A percentile compares a stretch with the other conserved stretches of the same genome.
These are phyloP conservation scores for Trogon melanurus DNA, from an alignment of 2,113 vertebrate species.

Conservation along the genomic window DNA sequence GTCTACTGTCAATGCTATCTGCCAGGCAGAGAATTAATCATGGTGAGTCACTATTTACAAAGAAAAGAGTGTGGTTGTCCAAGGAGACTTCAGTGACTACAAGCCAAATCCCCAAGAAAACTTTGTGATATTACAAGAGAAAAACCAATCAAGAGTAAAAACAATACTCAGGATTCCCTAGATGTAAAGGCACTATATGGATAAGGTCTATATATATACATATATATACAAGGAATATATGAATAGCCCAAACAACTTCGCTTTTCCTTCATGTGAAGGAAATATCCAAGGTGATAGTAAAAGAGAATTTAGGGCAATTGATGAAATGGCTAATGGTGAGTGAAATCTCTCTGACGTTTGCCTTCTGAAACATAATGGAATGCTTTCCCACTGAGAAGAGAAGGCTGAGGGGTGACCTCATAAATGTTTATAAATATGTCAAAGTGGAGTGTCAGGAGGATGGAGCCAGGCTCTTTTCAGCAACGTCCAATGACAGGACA, in stretches of 20 bases:
- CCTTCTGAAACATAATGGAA: neutral
- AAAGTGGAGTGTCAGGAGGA: too few species aligned
- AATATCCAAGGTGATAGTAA: neutral
- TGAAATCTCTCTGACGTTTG: neutral
- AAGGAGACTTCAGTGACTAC: neutral
- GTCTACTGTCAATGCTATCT: neutral
- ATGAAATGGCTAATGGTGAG: neutral
- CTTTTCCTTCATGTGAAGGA: neutral
- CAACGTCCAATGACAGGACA: too few species aligned
- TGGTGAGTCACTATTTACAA: conserved; percentile 16
- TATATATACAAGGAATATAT: neutral
- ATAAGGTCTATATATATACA: too few species aligned
- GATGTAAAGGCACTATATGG: neutral
- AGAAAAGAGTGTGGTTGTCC: neutral
- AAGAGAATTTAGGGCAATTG: neutral
- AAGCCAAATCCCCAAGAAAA: neutral
- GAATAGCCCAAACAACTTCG: neutral
- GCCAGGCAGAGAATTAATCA: neutral
- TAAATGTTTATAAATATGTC: too few species aligned
- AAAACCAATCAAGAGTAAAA: neutral
- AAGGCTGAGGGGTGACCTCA: too few species aligned
- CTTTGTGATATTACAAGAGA: neutral
- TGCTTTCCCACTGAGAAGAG: neutral
- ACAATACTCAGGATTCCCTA: neutral
- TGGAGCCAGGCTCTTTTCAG: too few species aligned